These are phyloP conservation scores for Cyclophora albipunctata DNA, from an alignment of 2,888 invertebrate species.

Conservation along the genomic window DNA sequence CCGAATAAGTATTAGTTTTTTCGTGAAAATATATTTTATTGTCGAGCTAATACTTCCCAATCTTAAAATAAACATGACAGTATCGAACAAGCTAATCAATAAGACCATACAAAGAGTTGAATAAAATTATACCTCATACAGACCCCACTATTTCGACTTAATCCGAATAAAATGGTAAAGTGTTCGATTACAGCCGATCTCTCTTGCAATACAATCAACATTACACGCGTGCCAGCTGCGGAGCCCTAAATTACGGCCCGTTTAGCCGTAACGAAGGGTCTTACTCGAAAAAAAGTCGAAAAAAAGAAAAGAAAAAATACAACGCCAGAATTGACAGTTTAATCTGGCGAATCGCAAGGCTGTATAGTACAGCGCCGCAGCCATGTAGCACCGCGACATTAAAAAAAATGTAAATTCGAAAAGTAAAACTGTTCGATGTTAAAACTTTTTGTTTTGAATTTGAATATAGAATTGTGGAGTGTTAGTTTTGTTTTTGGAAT, in stretches of 20 bases:
- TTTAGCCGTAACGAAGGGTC: slow-evolving; percentile 58
- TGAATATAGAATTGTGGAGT: no score
- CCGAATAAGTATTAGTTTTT: no score
- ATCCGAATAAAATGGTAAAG: slow-evolving; percentile 46
- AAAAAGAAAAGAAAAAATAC: slow-evolving; percentile 37
- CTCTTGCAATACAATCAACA: slow-evolving; percentile 67
- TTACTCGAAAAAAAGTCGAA: slow-evolving; percentile 34
- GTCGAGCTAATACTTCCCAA: no score
- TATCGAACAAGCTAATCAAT: no score
- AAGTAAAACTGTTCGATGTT: no score
- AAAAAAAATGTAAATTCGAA: slow-evolving; percentile 15
- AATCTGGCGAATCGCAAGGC: slow-evolving; percentile 51
- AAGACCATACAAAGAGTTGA: no score
- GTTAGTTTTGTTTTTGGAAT: no score
- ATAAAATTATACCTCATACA: no score
- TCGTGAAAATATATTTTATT: no score
- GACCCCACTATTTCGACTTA: slow-evolving; percentile 20
- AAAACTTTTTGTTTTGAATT: no score
- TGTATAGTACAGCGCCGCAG: slow-evolving; percentile 25
- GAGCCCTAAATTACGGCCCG: slow-evolving; percentile 63
- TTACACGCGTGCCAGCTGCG: slow-evolving; percentile 66
- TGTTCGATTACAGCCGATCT: slow-evolving; percentile 45
- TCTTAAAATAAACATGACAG: no score
- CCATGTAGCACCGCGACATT: slow-evolving; percentile 14
- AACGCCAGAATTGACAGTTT: slow-evolving; percentile 62